A percentile compares a stretch with the other conserved stretches of the same genome.
These are phyloP conservation scores for Oppia nitens DNA, from an alignment of 1,140 invertebrate species.

Conservation along the genomic window DNA sequence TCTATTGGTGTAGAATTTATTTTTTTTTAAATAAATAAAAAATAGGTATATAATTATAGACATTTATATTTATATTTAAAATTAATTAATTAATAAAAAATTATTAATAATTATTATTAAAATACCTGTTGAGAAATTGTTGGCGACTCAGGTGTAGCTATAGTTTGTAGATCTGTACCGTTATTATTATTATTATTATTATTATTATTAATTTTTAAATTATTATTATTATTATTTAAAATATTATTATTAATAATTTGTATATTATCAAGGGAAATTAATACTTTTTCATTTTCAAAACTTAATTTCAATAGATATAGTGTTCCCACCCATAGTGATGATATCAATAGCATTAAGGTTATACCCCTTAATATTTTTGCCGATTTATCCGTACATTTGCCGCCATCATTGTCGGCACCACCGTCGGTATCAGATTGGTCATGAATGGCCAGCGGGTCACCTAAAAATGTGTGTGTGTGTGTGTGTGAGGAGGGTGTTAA, in stretches of 20 bases:
- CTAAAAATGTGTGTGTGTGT: too few species aligned
- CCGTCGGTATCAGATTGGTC: constrained; percentile 10
- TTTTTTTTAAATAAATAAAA: too few species aligned
- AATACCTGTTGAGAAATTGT: not conserved
- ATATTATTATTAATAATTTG: not conserved
- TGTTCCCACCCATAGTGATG: constrained; percentile 69
- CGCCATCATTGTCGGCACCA: constrained; percentile 1
- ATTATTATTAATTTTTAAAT: too few species aligned
- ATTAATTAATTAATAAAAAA: too few species aligned
- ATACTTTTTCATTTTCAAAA: constrained; percentile 35
- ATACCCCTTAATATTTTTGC: constrained; percentile 64
- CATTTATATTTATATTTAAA: too few species aligned
- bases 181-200: too few species aligned
- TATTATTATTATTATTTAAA: not conserved
- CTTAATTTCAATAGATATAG: constrained; percentile 73
- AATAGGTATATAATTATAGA: too few species aligned
- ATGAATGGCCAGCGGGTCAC: constrained; percentile 10
- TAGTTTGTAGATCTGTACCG: too few species aligned
- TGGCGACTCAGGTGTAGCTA: too few species aligned
- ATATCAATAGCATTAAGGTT: constrained; percentile 61
- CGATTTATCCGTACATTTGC: constrained; percentile 17
- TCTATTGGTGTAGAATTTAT: too few species aligned
- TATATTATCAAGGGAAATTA: not conserved
- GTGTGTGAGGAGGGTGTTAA: too few species aligned
- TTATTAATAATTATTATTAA: too few species aligned